Percentiles rank a stretch among this genome's conserved stretches.
phyloP scores from a whole-genome alignment of 2,888 invertebrate genomes.

The Subacronicta megacephala region DNA sequence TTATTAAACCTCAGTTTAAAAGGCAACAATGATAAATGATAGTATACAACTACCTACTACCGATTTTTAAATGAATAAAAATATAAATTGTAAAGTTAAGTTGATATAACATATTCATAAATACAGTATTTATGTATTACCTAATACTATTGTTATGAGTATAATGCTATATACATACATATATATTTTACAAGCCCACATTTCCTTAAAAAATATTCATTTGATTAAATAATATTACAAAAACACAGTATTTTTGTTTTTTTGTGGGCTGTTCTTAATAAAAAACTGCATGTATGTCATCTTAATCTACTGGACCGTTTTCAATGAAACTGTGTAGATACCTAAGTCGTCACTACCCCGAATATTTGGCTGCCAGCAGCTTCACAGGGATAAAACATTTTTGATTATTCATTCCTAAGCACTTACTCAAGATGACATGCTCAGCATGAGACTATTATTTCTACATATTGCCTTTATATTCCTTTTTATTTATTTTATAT shows the following conservation, averaged over 20 bases:
- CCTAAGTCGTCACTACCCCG: constrained; percentile 18
- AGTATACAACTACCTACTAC: constrained; percentile 37
- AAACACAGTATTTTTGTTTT: constrained; percentile 1
- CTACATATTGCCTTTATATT: constrained; percentile 58
- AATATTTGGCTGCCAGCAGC: constrained; percentile 50
- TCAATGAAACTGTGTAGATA: constrained; percentile 10
- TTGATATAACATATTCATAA: constrained; percentile 6
- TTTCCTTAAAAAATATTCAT: constrained; percentile 11
- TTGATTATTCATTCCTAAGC: constrained; percentile 18
- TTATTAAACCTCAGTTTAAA: constrained; percentile 43
- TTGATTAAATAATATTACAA: constrained; percentile 1
- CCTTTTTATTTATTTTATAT: constrained; percentile 27
- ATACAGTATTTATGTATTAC: constrained; percentile 14
- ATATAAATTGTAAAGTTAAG: constrained; percentile 12
- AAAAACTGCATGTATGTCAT: constrained; percentile 38
- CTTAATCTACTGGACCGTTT: constrained; percentile 53
- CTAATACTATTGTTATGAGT: no score
- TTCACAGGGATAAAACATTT: constrained; percentile 15
- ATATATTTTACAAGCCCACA: constrained; percentile 26
- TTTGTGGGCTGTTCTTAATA: constrained; percentile 7
- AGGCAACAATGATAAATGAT: constrained; percentile 18
- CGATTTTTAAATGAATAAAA: constrained; percentile 19
- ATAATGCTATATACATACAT: constrained; percentile 1
- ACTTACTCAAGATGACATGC: constrained; percentile 56
- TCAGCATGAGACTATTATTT: constrained; percentile 56